phyloP scores from a whole-genome alignment of 2,797 vertebrate genomes.

The Margarornis squamiger region DNA sequence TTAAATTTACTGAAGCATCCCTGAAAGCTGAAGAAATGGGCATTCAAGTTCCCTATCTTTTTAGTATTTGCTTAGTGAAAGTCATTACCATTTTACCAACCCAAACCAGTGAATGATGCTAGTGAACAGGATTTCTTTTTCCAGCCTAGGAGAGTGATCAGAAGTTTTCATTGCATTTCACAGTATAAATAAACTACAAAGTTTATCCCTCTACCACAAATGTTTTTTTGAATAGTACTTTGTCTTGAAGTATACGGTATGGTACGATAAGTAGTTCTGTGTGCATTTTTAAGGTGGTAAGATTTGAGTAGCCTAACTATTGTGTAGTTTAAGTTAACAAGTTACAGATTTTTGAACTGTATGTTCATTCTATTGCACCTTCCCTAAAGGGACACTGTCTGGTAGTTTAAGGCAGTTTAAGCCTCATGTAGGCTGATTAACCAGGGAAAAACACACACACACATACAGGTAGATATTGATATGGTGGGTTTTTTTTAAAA shows the following conservation, averaged over 20 bases:
- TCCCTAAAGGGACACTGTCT: slow-evolving; percentile 69
- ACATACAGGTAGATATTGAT: not conserved
- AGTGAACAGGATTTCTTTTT: slow-evolving; percentile 69
- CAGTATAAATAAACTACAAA: slow-evolving; percentile 76
- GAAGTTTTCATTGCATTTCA: slow-evolving; percentile 76
- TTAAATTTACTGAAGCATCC: slow-evolving; percentile 59
- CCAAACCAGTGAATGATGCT: slow-evolving; percentile 59
- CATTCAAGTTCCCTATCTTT: slow-evolving; percentile 72
- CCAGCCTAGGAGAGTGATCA: slow-evolving; percentile 67
- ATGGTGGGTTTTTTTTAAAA: not conserved
- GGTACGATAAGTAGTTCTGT: slow-evolving; percentile 78
- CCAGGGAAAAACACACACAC: slow-evolving; percentile 1
- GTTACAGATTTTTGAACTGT: slow-evolving; percentile 71
- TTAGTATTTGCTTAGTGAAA: slow-evolving; percentile 68
- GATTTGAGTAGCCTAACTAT: slow-evolving; percentile 77
- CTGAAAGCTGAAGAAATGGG: slow-evolving; percentile 72
- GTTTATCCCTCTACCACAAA: slow-evolving; percentile 76
- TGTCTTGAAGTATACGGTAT: slow-evolving; percentile 77
- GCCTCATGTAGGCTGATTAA: slow-evolving; percentile 48
- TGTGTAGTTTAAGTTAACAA: slow-evolving; percentile 73
- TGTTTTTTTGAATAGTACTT: slow-evolving; percentile 72
- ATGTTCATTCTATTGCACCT: slow-evolving; percentile 68
- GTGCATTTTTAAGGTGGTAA: slow-evolving; percentile 76
- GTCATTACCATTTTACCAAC: slow-evolving; percentile 69
- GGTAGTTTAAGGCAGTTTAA: slow-evolving; percentile 62